Evolutionary conservation across 2,888 invertebrate species (phyloP), one percentile per base, ranked within the genome.

Genomic region (Hoplodrina blanda): DNA sequence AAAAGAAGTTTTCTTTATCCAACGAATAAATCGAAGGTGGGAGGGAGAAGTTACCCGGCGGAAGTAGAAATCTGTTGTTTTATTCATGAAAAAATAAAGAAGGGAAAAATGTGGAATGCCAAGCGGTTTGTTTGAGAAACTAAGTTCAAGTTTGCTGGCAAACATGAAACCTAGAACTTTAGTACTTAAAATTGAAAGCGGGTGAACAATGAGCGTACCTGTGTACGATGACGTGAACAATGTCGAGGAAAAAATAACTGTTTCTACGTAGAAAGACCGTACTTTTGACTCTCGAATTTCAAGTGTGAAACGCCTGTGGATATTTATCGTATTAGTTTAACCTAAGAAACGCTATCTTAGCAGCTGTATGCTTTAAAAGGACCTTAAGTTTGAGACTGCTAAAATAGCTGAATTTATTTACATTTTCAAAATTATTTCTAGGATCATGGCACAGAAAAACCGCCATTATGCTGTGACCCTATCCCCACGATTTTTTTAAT

Each of bases 1-100:
- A 93, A 94, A 93, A 90, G 92, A 95, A 94, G 92, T 95, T 95
- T 95, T 92, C 94, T 95, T 95, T 95, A 95, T 95, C 94, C 94
- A 78, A 85, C 87, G 94, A 94, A 95, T 95, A 95, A 95, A 96
- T 95, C 95, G 96, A 96, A 96, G 95, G 95, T 95, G 92, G 95
- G 91, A 91, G 95, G 94, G 92, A 93, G 91, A 94, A 94, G 87
- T 93, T 93, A 91, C 89, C 87, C 92, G 90, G 83, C 92, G 93
- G 91, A 94, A 94, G 93, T 91, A 94, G 93, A 93, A 91, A 94
- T 94, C 95, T 94, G 95, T 95, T 96, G 95, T 95, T 95, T 96
- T 96, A 96, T 96, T 96, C 96, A 95, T 96, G 93, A 94, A 94
- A 93, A 94, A 94, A 94, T 90, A 91, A 93, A 93, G 89, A 88